Evolutionary conservation across 1,140 invertebrate species (phyloP).

Genomic region (Marisa cornuarietis): DNA sequence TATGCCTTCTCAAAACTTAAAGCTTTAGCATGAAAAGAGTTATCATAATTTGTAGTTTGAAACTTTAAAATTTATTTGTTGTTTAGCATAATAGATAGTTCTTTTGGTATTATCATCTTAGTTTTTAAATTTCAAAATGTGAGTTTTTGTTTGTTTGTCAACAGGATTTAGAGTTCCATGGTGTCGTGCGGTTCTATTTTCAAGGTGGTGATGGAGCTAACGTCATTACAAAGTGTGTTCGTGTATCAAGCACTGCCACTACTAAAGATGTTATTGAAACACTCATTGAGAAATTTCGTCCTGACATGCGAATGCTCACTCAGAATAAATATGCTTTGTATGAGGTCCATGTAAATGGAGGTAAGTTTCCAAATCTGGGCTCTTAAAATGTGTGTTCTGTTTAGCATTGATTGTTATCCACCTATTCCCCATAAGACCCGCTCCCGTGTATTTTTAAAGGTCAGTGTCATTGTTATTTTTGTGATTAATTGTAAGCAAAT

Average conservation of each 20-base stretch:
- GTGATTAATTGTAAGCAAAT: neutral
- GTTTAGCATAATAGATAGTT: no score
- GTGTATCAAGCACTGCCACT: conserved; percentile 94
- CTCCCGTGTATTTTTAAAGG: neutral
- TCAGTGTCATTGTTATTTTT: neutral
- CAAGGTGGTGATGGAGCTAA: conserved; percentile 78
- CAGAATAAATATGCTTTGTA: conserved; percentile 91
- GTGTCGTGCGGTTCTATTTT: conserved; percentile 98
- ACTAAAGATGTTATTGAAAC: conserved; percentile 95
- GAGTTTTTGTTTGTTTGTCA: conserved; percentile 48
- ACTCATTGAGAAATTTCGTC: conserved; percentile 98
- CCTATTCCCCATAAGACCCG: neutral
- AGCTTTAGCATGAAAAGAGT: no score
- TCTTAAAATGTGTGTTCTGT: neutral
- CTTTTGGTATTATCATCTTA: no score
- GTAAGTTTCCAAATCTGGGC: conserved; percentile 63
- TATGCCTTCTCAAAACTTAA: no score
- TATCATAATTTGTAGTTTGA: no score
- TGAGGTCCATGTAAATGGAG: conserved; percentile 95
- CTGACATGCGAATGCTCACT: conserved; percentile 98
- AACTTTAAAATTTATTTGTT: no score
- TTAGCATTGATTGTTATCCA: neutral
- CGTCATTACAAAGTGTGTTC: conserved; percentile 98
- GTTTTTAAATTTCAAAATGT: no score
- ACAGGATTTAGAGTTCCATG: conserved; percentile 97